Base-by-base conservation (phyloP, 2,797 vertebrate species). In the Ctenosaura bakeri region DNA sequence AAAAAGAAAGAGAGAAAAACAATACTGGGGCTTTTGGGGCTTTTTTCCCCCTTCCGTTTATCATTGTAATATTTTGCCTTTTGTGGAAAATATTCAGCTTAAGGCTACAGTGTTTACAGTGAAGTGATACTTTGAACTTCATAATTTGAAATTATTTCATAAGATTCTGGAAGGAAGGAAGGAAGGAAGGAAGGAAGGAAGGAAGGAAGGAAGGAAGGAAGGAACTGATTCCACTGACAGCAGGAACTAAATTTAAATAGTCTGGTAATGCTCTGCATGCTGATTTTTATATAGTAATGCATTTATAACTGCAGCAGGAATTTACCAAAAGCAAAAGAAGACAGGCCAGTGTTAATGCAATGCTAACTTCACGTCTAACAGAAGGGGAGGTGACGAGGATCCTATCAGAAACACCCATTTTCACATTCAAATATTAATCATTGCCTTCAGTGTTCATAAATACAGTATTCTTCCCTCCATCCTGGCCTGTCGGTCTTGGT, bases 271-370 rank as follows among this genome's bases (percentile, higher is more conserved):
- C 90, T 94, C 93, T 93, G 32, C 93, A 93, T 95, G 88, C 86
- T 64, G 22, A 22, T 91, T 93, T 94, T 91, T 94, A 94, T 94
- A 95, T 95, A 94, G 87, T 85, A 94, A 95, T 6, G 91, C 86
- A 90, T 95, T 95, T 93, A 95, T 89, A 96, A 95, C 91, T 91
- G 89, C 95, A 92, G 90, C 92, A 94, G 94, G 95, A 94, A 94
- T 94, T 94, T 93, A 93, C 94, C 90, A 94, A 95, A 94, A 93
- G 93, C 91, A 95, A 95, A 93, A 95, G 92, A 93, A 94, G 95
- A 74, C 90, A 94, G 94, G 94, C 91, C 90, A 95, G 95, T 59
- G 92, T 93, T 94, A 93, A 46, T 93, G 91, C 90, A 95, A 95
- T n/a, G 87, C 92, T 88, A 93, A 86, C 85, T 94, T 89, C 93